Conservation (phyloP, 1,140 invertebrate species). For the Coptotermes formosanus region DNA sequence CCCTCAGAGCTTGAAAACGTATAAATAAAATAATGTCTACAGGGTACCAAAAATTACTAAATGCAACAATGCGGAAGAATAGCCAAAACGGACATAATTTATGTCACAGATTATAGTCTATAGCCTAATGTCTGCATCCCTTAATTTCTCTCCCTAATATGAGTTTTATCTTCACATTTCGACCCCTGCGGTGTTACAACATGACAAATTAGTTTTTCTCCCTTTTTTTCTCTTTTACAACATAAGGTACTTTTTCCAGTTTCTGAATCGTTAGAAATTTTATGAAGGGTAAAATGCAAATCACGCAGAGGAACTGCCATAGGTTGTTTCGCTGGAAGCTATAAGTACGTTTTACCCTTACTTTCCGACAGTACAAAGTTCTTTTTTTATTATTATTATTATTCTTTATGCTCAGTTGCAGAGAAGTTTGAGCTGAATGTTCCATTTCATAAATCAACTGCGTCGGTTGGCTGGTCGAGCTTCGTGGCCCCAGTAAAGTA, state of each 20-base stretch:
- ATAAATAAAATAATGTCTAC: too few relatives aligned
- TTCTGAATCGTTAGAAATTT: neutral
- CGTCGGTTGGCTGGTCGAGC: neutral
- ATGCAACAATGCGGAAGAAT: too few relatives aligned
- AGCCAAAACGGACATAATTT: too few relatives aligned
- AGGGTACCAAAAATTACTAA: too few relatives aligned
- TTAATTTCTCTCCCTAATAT: too few relatives aligned
- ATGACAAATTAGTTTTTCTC: neutral
- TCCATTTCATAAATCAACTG: neutral
- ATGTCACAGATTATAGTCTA: too few relatives aligned
- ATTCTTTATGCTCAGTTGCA: neutral
- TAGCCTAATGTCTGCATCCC: too few relatives aligned
- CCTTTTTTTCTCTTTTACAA: neutral
- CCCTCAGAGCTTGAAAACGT: too few relatives aligned
- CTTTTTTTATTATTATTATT: neutral
- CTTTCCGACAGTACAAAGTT: neutral
- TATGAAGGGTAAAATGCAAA: slow-evolving; percentile 8
- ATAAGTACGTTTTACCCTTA: neutral
- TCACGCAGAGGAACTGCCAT: neutral
- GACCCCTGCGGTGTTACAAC: neutral
- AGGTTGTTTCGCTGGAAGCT: neutral
- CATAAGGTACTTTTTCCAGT: neutral
- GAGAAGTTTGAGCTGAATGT: neutral
- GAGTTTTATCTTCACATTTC: neutral
- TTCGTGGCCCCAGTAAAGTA: neutral